Evolutionary conservation across 2,113 vertebrate species (phyloP).

Genomic region (Poeciliopsis occidentalis): DNA sequence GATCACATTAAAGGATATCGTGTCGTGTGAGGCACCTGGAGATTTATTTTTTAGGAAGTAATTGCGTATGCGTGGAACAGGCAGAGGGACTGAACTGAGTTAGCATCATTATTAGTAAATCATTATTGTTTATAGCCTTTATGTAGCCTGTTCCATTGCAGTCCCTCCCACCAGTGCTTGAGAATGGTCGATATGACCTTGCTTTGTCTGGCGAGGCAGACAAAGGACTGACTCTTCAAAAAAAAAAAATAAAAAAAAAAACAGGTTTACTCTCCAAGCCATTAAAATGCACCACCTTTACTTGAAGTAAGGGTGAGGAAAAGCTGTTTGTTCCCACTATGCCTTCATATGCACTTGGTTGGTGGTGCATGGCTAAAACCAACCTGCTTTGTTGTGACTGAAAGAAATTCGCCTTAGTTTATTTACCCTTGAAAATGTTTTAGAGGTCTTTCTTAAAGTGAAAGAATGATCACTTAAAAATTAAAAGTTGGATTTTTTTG

Average conservation of each 20-base stretch:
- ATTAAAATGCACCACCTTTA: conserved; percentile 5
- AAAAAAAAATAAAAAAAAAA: background rate
- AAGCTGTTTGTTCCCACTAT: background rate
- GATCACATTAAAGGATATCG: conserved; percentile 8
- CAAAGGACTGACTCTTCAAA: background rate
- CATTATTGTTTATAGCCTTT: conserved; percentile 36
- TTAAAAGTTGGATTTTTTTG: too few species aligned
- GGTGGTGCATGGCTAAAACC: conserved; percentile 6
- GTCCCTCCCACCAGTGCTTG: background rate
- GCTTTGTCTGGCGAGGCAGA: conserved; percentile 10
- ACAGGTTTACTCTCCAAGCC: background rate
- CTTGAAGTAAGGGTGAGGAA: background rate
- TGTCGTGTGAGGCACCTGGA: conserved; percentile 7
- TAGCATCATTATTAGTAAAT: conserved; percentile 40
- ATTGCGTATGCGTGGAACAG: conserved; percentile 13
- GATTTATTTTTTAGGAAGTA: conserved; percentile 26
- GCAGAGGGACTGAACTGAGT: conserved; percentile 1
- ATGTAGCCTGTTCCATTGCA: conserved; percentile 10
- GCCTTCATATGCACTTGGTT: background rate
- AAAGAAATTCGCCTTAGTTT: background rate
- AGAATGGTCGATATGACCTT: conserved; percentile 33
- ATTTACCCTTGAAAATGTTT: background rate
- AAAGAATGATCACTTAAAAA: too few species aligned
- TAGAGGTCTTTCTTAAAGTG: background rate
- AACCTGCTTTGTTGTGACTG: background rate